These are phyloP conservation scores for Mormoops blainvillei DNA, from an alignment of 2,113 vertebrate genomes.

Conservation along the genomic window DNA sequence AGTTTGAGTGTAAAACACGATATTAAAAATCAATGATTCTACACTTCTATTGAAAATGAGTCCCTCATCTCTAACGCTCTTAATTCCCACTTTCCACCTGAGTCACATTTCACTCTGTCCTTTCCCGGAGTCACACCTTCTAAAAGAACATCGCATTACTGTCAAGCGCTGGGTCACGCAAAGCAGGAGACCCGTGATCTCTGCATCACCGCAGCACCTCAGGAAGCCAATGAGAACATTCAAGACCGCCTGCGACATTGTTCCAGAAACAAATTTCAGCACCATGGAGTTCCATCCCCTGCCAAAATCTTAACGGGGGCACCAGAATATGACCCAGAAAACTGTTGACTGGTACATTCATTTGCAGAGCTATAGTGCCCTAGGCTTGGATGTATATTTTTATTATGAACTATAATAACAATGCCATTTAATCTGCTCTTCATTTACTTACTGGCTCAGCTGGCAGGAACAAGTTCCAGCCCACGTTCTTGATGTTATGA, in stretches of 20 bases:
- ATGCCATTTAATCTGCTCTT: slow-evolving; percentile 70
- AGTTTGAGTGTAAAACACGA: not conserved
- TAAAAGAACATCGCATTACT: slow-evolving; percentile 4
- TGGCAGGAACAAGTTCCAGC: slow-evolving; percentile 49
- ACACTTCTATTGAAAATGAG: not conserved
- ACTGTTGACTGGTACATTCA: slow-evolving; percentile 59
- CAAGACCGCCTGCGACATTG: slow-evolving; percentile 41
- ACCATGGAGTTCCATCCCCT: slow-evolving; percentile 39
- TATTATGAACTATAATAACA: slow-evolving; percentile 62
- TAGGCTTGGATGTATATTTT: slow-evolving; percentile 23
- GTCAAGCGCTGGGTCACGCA: not conserved
- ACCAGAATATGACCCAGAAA: slow-evolving; percentile 30
- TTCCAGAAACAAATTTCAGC: slow-evolving; percentile 67
- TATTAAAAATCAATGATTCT: not conserved
- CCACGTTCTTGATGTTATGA: slow-evolving; percentile 39
- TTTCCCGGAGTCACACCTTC: not conserved
- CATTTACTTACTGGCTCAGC: slow-evolving; percentile 55
- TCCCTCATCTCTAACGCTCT: not conserved
- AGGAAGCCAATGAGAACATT: slow-evolving; percentile 51
- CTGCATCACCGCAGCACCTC: slow-evolving; percentile 48
- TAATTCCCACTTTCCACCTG: not conserved
- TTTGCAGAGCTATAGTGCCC: slow-evolving; percentile 47
- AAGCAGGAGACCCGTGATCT: not conserved
- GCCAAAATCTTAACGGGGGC: slow-evolving; percentile 53
- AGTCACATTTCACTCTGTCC: not conserved